phyloP scores from a whole-genome alignment of 2,797 vertebrate genomes.

The Myotis vivesi region DNA sequence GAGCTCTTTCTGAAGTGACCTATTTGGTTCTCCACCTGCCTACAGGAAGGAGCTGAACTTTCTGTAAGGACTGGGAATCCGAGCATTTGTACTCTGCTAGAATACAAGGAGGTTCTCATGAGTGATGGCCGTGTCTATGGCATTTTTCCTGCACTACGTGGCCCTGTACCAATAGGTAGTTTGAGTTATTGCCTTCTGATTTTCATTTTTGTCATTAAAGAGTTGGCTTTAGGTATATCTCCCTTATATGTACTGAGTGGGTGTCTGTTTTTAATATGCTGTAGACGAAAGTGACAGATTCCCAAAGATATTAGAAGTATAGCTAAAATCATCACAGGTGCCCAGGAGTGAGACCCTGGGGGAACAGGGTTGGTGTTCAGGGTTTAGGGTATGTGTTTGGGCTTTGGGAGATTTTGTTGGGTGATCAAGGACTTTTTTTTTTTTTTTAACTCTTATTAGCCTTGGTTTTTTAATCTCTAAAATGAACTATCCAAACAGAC shows the following conservation, averaged over 20 bases:
- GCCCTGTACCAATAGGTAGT: background rate
- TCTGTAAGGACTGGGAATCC: background rate
- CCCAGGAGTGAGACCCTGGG: background rate
- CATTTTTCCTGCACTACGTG: background rate
- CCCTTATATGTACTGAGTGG: background rate
- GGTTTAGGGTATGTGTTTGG: background rate
- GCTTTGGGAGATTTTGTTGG: background rate
- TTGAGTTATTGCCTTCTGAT: background rate
- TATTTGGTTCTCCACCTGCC: background rate
- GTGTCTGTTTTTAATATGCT: constrained; percentile 29
- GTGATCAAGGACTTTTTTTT: background rate
- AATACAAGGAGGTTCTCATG: background rate
- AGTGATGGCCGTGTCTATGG: background rate
- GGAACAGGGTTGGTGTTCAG: background rate
- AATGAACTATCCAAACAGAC: background rate
- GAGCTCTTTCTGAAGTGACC: background rate
- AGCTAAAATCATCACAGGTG: background rate
- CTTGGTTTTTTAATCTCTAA: background rate
- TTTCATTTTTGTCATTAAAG: constrained; percentile 12
- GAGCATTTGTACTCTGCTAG: background rate
- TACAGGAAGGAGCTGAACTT: background rate
- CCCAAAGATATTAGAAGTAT: background rate
- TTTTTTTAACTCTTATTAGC: background rate
- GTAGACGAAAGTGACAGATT: background rate
- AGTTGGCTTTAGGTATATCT: background rate